Base-by-base conservation (phyloP, 2,113 vertebrate species). In the Gymnarchus niloticus region DNA sequence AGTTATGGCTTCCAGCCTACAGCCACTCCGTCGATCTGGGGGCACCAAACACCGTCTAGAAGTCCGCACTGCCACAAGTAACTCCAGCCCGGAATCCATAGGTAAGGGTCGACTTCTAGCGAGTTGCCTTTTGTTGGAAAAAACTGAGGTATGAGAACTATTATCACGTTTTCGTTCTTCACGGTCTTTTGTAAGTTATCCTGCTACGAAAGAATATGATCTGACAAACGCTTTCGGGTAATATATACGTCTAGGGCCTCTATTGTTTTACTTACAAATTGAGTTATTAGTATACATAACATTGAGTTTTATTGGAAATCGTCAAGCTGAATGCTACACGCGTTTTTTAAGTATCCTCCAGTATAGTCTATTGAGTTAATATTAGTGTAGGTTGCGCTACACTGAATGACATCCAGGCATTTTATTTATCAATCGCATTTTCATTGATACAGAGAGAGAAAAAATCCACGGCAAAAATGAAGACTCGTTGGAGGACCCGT, bases 61-160 rank as follows among this genome's bases (percentile, higher is more conserved):
- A 93, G 97, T 97, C 90, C 97, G 97, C 92, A 96, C 97, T 69
- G 96, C 97, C 91, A 98, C 97, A 51, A 97, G 98, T 94, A 97
- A 97, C 89, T 98, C 97, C 92, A 99, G 98, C 87, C 97, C 97
- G 17, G 97, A 99, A 93, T 95, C 96, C 85, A 93, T 95, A 96
- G 98, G 98, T 99, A 99, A 98, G 97, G 93, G 85, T 37, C 81
- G 48, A 86, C 86, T 85, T 89, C 85, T 85, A 65, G 85, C 83
- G 56, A 46, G 78, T 21, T 57, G 52, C 73, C 6, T 9, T 57
- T 76, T 0, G 52, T 6, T 23, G 4, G 51, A 52, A 37, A 80
- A 44, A 41, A 3, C n/a, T n/a, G n/a, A n/a, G n/a, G n/a, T n/a
- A 73, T 17, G 57, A n/a, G 5, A 23, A 1, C 14, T 21, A 17